These are phyloP conservation scores for Aleadryas rufinucha DNA, from an alignment of 2,113 vertebrate species.

Conservation along the genomic window DNA sequence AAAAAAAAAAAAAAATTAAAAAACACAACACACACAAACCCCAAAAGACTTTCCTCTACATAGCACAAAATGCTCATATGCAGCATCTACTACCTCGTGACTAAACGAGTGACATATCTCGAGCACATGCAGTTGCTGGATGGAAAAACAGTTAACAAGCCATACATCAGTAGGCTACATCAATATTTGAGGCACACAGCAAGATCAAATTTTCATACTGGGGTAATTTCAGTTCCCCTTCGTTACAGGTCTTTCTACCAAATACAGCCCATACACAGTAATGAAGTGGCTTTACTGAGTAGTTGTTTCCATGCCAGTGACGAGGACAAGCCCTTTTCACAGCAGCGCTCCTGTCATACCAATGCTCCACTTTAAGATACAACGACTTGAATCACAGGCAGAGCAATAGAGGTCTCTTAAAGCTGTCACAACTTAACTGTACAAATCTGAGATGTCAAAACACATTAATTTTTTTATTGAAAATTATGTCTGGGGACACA, in stretches of 20 bases:
- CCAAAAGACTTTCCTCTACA: background rate
- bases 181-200: background rate
- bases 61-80: background rate
- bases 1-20: too few species aligned
- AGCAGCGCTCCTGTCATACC: too few species aligned
- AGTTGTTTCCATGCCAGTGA: background rate
- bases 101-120: background rate
- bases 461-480: background rate
- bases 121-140: background rate
- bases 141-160: background rate
- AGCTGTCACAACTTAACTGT: background rate
- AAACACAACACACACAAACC: too few species aligned
- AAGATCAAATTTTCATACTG: background rate
- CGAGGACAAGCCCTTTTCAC: background rate
- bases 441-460: background rate
- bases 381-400: background rate
- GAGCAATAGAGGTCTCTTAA: background rate
- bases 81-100: background rate
- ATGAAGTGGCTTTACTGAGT: background rate
- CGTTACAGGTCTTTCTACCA: background rate
- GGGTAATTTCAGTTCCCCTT: background rate
- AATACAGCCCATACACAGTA: background rate
- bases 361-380: background rate
- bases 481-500: background rate
- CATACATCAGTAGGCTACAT: background rate